Conservation (phyloP, 2,888 invertebrate genomes). For the Idaea biselata region DNA sequence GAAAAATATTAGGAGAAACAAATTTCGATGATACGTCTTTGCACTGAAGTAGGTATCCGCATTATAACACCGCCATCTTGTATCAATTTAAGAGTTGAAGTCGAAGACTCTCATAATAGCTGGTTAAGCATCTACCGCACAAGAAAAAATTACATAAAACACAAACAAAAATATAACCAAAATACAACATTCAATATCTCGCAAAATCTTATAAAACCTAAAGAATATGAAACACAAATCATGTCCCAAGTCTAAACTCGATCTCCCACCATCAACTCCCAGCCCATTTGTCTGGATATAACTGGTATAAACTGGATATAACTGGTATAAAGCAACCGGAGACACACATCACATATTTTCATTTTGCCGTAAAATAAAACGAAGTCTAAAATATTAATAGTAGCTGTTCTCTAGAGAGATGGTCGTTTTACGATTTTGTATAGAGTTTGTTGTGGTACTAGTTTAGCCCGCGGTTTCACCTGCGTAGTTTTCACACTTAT, state of each 20-base stretch:
- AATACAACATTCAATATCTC: neutral
- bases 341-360: constrained; percentile 4
- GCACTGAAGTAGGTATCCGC: too few relatives aligned
- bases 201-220: neutral
- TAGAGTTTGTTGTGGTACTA: constrained; percentile 15
- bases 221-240: neutral
- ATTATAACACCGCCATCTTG: too few relatives aligned
- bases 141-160: too few relatives aligned
- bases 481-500: neutral
- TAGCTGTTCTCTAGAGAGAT: constrained; percentile 14
- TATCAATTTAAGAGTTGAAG: too few relatives aligned
- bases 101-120: too few relatives aligned
- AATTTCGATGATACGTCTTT: too few relatives aligned
- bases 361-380: constrained; percentile 28
- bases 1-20: too few relatives aligned
- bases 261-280: neutral
- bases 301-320: constrained; percentile 1
- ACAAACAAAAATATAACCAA: neutral
- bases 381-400: constrained; percentile 34
- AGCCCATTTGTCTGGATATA: neutral
- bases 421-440: constrained; percentile 22
- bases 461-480: constrained; percentile 1
- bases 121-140: too few relatives aligned
- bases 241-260: neutral
- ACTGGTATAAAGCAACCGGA: neutral